Base-by-base conservation (phyloP, 2,113 vertebrate genomes). In the Xenopus borealis region DNA sequence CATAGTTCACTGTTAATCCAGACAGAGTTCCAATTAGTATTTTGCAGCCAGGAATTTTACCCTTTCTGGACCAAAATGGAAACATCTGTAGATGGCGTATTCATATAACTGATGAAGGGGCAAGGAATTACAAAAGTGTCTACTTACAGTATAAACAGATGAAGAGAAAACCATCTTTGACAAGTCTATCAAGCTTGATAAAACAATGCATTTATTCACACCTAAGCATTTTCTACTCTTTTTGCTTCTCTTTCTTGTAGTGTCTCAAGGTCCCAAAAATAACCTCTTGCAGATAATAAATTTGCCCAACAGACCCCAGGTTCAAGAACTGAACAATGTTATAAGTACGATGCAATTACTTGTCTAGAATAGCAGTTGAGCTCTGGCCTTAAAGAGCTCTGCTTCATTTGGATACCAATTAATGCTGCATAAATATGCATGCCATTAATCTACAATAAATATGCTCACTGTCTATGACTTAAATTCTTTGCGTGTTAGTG, bases 261-360 rank as follows among this genome's bases (percentile, higher is more conserved):
- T 50, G 10, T 5, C 17, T 18, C 8, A 8, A 9, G 62, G 62
- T 72, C 27, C 13, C 18, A 7, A 12, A 17, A 62, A 17, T 5
- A 16, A 16, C 62, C 40, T 53, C 44, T 23, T 10, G 52, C 20
- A 58, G 44, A 61, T 30, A 40, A 61, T 74, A 20, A 33, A 44
- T 23, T 74, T 47, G n/a, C 72, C 46, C 2, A 18, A 45, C 63
- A 46, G 52, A 44, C 17, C 16, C 16, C 10, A 17, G 20, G 72
- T 67, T 83, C 84, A 86, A 79, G 81, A 83, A 78, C 68, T 72
- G 62, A 69, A 72, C 84, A 79, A 82, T 57, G 78, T 0, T 9
- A 11, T 69, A 84, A 30, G 77, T 82, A 84, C 82, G 80, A 83
- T 85, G 85, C 88, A 89, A 89, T 90, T 91, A 91, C 88, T 89